These are phyloP conservation scores for Agelastica alni DNA, from an alignment of 2,888 invertebrate genomes.

Conservation along the genomic window DNA sequence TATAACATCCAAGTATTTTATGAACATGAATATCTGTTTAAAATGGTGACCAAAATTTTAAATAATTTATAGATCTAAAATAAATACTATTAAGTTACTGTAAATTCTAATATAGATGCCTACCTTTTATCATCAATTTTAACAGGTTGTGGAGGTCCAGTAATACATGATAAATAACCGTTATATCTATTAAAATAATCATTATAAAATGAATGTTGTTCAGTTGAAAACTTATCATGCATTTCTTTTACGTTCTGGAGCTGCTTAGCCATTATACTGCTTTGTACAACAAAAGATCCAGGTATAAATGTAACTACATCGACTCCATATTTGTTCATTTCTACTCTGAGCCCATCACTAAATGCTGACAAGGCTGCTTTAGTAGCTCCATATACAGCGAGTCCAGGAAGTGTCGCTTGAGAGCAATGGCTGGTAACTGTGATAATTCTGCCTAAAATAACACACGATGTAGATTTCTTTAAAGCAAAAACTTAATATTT, in stretches of 20 bases:
- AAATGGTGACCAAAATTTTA: no score
- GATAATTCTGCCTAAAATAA: constrained; percentile 70
- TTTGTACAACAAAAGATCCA: constrained; percentile 72
- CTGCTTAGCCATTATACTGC: constrained; percentile 72
- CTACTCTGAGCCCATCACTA: constrained; percentile 73
- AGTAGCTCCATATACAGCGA: constrained; percentile 78
- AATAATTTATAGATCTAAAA: no score
- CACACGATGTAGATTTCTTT: no score
- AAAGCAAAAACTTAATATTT: no score
- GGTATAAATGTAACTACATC: constrained; percentile 76
- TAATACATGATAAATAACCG: constrained; percentile 60
- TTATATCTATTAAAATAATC: constrained; percentile 69
- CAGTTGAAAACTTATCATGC: constrained; percentile 65
- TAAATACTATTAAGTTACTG: no score
- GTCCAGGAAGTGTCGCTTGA: constrained; percentile 69
- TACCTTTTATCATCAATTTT: constrained; percentile 58
- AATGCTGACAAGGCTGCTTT: constrained; percentile 79
- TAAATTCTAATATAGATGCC: no score
- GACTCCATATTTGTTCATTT: constrained; percentile 73
- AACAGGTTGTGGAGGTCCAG: constrained; percentile 55
- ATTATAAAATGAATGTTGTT: constrained; percentile 67
- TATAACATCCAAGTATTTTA: no score
- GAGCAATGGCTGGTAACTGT: constrained; percentile 85
- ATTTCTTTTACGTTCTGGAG: constrained; percentile 65
- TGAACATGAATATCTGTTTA: no score